Conservation (phyloP, 2,113 vertebrate genomes). For the Zosterops hypoxanthus region DNA sequence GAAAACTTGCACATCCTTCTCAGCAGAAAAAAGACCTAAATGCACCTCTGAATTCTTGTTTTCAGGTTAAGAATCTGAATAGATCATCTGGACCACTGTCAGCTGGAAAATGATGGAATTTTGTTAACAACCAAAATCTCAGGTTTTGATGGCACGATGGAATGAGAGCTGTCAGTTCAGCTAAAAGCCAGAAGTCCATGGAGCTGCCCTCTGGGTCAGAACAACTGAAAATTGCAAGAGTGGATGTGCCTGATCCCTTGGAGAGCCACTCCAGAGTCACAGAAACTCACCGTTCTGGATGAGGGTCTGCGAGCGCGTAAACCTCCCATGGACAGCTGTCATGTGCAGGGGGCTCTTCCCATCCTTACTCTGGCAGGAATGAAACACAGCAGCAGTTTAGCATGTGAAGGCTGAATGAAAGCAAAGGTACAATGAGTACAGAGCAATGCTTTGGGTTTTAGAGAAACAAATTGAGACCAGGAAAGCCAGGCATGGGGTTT, state of each 20-base stretch:
- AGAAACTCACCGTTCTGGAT: slow-evolving; percentile 90
- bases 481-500: neutral
- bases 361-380: slow-evolving; percentile 87
- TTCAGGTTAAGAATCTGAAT: neutral
- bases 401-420: neutral
- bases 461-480: neutral
- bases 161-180: neutral
- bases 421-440: neutral
- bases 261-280: neutral
- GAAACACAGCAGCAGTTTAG: neutral
- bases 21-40: neutral
- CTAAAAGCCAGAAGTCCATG: neutral
- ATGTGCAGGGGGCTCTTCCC: slow-evolving; percentile 96
- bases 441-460: neutral
- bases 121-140: neutral
- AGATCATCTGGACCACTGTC: neutral
- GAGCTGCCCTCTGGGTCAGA: neutral
- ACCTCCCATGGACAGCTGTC: slow-evolving; percentile 94
- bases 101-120: neutral
- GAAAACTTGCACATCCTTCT: neutral
- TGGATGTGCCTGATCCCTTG: neutral
- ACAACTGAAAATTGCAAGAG: neutral
- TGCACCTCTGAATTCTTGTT: neutral
- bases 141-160: fast-evolving
- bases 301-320: slow-evolving; percentile 93